A percentile compares a stretch with the other conserved stretches of the same genome.
phyloP scores from a whole-genome alignment of 2,888 invertebrate species.

The Crossocerus cetratus region DNA sequence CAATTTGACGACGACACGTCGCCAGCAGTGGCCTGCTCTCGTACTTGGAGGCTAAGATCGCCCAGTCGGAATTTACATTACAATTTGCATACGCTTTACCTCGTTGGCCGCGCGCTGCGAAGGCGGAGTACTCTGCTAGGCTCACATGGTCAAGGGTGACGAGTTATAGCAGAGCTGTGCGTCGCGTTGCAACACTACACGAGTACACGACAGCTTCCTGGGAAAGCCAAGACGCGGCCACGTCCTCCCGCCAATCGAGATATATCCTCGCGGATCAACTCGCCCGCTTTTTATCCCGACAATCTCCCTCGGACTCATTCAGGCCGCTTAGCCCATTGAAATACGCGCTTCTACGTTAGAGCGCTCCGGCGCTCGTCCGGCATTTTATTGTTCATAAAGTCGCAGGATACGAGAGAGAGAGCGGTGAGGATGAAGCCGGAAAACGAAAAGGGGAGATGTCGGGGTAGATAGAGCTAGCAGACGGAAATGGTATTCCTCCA shows the following conservation, averaged over 20 bases:
- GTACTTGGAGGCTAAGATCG: slow-evolving; percentile 10
- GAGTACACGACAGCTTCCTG: slow-evolving; percentile 24
- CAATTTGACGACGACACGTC: slow-evolving; percentile 31
- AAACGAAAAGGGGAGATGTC: background rate
- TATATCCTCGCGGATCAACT: background rate
- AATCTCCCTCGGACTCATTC: too few relatives aligned
- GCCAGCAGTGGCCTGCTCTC: slow-evolving; percentile 12
- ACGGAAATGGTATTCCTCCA: slow-evolving; percentile 2
- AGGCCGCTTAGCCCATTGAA: too few relatives aligned
- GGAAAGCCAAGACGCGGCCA: slow-evolving; percentile 5
- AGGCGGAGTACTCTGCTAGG: slow-evolving; percentile 24
- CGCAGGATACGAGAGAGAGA: background rate
- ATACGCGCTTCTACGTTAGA: too few relatives aligned
- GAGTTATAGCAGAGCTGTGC: slow-evolving; percentile 35
- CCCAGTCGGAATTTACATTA: slow-evolving; percentile 43
- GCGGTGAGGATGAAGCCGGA: background rate
- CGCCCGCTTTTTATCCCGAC: too few relatives aligned
- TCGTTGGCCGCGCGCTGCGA: slow-evolving; percentile 20
- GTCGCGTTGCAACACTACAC: slow-evolving; percentile 31
- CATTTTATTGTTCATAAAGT: background rate
- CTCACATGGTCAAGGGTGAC: slow-evolving; percentile 50
- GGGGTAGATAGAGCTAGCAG: background rate
- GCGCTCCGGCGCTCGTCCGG: too few relatives aligned
- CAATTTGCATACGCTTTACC: slow-evolving; percentile 39
- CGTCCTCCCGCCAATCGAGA: too few relatives aligned